Evolutionary conservation across 1,140 invertebrate genomes (phyloP).

Genomic region (Aradophagus sp.): DNA sequence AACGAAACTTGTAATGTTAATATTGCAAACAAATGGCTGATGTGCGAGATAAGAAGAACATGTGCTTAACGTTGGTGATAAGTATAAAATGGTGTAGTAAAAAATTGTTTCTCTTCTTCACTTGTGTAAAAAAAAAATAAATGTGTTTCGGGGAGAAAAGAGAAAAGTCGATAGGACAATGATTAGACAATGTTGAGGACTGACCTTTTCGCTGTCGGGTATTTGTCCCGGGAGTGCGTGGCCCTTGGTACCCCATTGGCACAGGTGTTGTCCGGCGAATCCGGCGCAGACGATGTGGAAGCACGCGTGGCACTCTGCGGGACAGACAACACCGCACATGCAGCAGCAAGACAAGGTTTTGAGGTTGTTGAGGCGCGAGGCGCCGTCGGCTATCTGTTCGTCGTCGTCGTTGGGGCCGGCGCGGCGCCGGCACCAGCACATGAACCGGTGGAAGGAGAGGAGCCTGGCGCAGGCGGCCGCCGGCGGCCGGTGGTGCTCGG

Average conservation of each 20-base stretch:
- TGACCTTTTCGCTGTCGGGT: constrained; percentile 76
- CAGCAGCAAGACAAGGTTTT: constrained; percentile 77
- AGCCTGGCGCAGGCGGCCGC: constrained; percentile 71
- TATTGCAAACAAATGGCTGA: too few relatives aligned
- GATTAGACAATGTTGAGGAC: constrained; percentile 24
- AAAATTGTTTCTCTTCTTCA: too few relatives aligned
- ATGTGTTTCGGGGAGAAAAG: neutral
- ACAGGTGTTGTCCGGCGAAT: constrained; percentile 75
- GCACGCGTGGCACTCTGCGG: constrained; percentile 80
- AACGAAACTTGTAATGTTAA: too few relatives aligned
- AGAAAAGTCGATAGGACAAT: neutral
- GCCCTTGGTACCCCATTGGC: constrained; percentile 76
- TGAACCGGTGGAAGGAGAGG: constrained; percentile 74
- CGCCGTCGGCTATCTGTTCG: constrained; percentile 42
- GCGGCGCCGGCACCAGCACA: constrained; percentile 73
- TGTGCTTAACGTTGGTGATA: too few relatives aligned
- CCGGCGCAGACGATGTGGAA: constrained; percentile 79
- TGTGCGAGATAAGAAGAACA: too few relatives aligned
- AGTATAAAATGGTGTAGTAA: too few relatives aligned
- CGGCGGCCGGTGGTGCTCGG: constrained; percentile 5
- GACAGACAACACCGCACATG: constrained; percentile 79
- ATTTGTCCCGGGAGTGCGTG: constrained; percentile 74
- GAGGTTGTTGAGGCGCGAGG: neutral
- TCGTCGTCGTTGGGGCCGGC: constrained; percentile 6
- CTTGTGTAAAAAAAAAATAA: too few relatives aligned